phyloP scores from a whole-genome alignment of 2,113 vertebrate species.

The Eptesicus fuscus region DNA sequence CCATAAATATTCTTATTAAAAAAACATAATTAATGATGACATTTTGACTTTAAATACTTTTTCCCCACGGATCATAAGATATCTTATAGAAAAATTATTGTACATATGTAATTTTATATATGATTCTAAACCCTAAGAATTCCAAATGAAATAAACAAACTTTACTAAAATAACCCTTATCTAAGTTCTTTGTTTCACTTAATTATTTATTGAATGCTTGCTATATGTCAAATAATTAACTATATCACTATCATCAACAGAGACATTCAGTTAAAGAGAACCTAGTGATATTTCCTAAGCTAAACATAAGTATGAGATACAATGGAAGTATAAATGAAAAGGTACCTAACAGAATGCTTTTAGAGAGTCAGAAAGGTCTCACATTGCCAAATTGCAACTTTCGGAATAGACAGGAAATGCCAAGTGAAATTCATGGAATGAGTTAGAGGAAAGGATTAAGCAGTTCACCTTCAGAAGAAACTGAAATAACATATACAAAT shows the following conservation, averaged over 20 bases:
- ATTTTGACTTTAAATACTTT: neutral
- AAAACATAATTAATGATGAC: neutral
- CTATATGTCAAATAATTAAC: neutral
- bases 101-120: neutral
- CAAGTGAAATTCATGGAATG: neutral
- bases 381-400: neutral
- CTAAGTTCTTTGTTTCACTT: neutral
- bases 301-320: neutral
- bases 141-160: constrained; percentile 8
- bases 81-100: neutral
- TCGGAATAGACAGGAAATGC: neutral
- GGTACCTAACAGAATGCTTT: neutral
- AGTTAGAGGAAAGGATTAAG: neutral
- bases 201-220: neutral
- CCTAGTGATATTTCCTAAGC: neutral
- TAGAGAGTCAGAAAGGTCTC: neutral
- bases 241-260: neutral
- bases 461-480: neutral
- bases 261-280: neutral
- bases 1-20: neutral
- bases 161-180: neutral
- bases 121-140: neutral
- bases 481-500: neutral
- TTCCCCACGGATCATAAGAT: neutral
- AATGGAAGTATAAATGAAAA: neutral